Base-by-base conservation (phyloP, 2,797 vertebrate species). In the Eidolon dupreanum region DNA sequence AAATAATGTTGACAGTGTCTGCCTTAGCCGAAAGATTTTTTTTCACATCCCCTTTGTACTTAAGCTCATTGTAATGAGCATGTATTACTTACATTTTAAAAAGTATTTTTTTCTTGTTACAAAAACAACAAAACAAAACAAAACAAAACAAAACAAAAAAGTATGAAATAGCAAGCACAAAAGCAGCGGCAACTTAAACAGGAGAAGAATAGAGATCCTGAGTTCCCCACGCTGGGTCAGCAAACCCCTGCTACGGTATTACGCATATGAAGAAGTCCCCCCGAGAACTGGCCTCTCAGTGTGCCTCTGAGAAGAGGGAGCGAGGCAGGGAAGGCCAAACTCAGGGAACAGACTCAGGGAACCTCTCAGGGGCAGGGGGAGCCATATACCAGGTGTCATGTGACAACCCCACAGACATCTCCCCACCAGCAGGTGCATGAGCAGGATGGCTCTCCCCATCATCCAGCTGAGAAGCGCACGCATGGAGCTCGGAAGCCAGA, bases 401-500 rank as follows among this genome's bases (percentile, higher is more conserved):
- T 20, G 71, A 78, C 2, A 33, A 63, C 65, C 33, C 0, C 7
- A 38, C 0, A 2, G 17, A 26, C n/a, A 13, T 24, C 0, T 6
- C 31, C 63, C 46, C 12, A 24, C 74, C 26, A 3, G 0, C 0
- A 2, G 0, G 8, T 59, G 57, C 24, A 16, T 1, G 1, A 22
- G 11, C 66, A 26, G 6, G 31, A 5, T 8, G 46, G 46, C 55
- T 31, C 22, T 15, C 5, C 79, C 19, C 4, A 6, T 16, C 17
- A 15, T 13, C 59, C 1, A 36, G 22, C 59, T 6, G 16, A 89
- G 63, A 71, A 13, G 46, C 31, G 70, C 82, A 49, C 24, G 8
- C 20, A 4, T 0, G 0, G 26, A 70, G 24, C 31, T 13, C 38
- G 0, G 0, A 31, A 38, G 61, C 17, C 8, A 4, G 71, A n/a